Evolutionary conservation across 2,888 invertebrate genomes (phyloP).

Genomic region (Acleris laterana): DNA sequence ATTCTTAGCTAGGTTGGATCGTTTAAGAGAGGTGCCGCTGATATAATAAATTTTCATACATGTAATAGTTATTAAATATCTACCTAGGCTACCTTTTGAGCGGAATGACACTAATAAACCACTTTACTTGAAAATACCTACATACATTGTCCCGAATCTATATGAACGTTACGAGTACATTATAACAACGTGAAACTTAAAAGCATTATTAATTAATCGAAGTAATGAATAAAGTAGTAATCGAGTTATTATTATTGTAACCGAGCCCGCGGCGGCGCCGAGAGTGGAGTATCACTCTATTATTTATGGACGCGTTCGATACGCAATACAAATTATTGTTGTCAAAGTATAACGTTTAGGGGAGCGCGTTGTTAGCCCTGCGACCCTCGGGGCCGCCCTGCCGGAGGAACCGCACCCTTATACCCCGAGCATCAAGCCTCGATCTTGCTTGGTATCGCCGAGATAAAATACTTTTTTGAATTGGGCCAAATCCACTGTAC

Average conservation of each 20-base stretch:
- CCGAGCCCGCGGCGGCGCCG: conserved; percentile 54
- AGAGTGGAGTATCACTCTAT: conserved; percentile 81
- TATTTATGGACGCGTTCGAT: conserved; percentile 84
- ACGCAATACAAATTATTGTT: conserved; percentile 85
- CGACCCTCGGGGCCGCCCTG: conserved; percentile 71
- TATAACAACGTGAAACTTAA: too few species aligned
- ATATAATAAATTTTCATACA: too few species aligned
- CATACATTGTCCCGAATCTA: too few species aligned
- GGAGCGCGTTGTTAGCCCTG: conserved; percentile 80
- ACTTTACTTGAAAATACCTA: too few species aligned
- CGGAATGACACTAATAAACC: too few species aligned
- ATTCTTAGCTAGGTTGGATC: too few species aligned
- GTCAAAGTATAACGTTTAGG: conserved; percentile 85
- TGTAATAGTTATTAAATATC: too few species aligned
- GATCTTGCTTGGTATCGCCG: conserved; percentile 51
- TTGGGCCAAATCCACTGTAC: conserved; percentile 62
- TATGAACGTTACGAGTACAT: too few species aligned
- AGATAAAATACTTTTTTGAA: conserved; percentile 68
- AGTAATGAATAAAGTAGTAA: conserved; percentile 33
- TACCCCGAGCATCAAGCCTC: conserved; percentile 56
- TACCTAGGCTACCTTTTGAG: too few species aligned
- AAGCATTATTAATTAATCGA: too few species aligned
- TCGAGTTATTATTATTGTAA: conserved; percentile 51
- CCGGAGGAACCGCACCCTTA: conserved; percentile 64
- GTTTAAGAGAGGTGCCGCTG: too few species aligned